These are phyloP conservation scores for Pseudocheirus occidentalis DNA, from an alignment of 2,797 vertebrate species.

Conservation along the genomic window DNA sequence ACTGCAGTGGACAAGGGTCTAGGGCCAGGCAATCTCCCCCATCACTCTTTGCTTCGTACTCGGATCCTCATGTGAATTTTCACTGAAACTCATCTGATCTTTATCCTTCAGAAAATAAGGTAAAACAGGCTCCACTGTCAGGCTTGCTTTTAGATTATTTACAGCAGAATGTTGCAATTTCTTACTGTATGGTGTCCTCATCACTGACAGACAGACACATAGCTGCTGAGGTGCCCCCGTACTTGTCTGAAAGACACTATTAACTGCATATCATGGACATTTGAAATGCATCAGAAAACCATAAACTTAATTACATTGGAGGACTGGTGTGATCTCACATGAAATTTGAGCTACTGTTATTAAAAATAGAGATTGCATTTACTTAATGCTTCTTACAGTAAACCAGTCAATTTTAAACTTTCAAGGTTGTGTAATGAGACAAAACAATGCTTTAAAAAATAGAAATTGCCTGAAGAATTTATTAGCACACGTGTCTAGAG, in stretches of 20 bases:
- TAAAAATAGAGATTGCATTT: slow-evolving; percentile 83
- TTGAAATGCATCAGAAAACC: slow-evolving; percentile 79
- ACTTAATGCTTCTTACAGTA: slow-evolving; percentile 82
- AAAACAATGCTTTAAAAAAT: slow-evolving; percentile 64
- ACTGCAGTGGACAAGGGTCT: slow-evolving; percentile 9
- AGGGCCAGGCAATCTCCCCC: slow-evolving; percentile 14
- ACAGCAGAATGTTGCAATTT: slow-evolving; percentile 74
- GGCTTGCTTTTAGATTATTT: slow-evolving; percentile 80
- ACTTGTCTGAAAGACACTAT: slow-evolving; percentile 77
- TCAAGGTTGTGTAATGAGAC: slow-evolving; percentile 73
- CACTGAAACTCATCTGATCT: slow-evolving; percentile 65
- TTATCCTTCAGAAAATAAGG: slow-evolving; percentile 71
- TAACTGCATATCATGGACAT: slow-evolving; percentile 77
- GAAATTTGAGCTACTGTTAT: slow-evolving; percentile 83
- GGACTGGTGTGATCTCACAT: slow-evolving; percentile 80
- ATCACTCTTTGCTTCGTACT: slow-evolving; percentile 60
- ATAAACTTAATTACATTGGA: slow-evolving; percentile 83
- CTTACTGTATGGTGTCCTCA: slow-evolving; percentile 77
- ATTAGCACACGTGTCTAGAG: slow-evolving; percentile 38
- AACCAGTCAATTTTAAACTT: slow-evolving; percentile 81
- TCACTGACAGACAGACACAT: slow-evolving; percentile 75
- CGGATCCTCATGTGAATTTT: slow-evolving; percentile 35
- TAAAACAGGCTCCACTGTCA: slow-evolving; percentile 74
- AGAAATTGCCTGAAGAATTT: slow-evolving; percentile 64
- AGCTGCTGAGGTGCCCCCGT: slow-evolving; percentile 70